A percentile compares a stretch with the other conserved stretches of the same genome.
These are phyloP conservation scores for Promerops cafer DNA, from an alignment of 2,113 vertebrate genomes.

Conservation along the genomic window DNA sequence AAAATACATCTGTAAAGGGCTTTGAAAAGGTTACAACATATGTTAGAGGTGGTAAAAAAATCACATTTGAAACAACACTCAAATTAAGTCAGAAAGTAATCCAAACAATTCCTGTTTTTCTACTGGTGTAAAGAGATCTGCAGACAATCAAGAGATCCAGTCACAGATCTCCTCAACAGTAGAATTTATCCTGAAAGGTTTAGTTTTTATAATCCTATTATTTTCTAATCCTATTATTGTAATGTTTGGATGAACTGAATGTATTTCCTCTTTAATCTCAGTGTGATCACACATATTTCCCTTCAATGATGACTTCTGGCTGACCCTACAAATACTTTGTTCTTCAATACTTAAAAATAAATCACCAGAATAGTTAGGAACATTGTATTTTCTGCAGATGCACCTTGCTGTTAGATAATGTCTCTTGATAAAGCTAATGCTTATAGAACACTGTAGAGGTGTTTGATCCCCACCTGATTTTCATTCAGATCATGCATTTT, in stretches of 20 bases:
- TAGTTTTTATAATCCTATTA: slow-evolving; percentile 74
- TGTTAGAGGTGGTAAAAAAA: not conserved
- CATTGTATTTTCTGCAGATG: slow-evolving; percentile 7
- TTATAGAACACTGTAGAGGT: not conserved
- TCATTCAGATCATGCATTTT: not conserved
- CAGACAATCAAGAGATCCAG: slow-evolving; percentile 27
- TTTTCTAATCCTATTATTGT: slow-evolving; percentile 90
- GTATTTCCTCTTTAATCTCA: slow-evolving; percentile 86
- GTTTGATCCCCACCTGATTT: not conserved
- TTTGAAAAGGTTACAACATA: not conserved
- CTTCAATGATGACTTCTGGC: slow-evolving; percentile 79
- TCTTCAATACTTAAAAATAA: slow-evolving; percentile 55
- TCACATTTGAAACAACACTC: not conserved
- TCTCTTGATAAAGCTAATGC: not conserved
- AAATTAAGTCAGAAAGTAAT: not conserved
- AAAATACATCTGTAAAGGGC: not conserved
- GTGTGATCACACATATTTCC: slow-evolving; percentile 70
- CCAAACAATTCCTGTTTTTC: not conserved
- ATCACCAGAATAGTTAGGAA: not conserved
- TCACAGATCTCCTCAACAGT: not conserved
- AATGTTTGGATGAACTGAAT: slow-evolving; percentile 85
- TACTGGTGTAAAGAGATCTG: not conserved
- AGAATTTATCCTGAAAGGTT: slow-evolving; percentile 62
- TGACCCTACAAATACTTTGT: slow-evolving; percentile 80
- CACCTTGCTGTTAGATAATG: not conserved